Evolutionary conservation across 2,113 vertebrate genomes (phyloP), one percentile per base, ranked within the genome.

Genomic region (Gila orcuttii): DNA sequence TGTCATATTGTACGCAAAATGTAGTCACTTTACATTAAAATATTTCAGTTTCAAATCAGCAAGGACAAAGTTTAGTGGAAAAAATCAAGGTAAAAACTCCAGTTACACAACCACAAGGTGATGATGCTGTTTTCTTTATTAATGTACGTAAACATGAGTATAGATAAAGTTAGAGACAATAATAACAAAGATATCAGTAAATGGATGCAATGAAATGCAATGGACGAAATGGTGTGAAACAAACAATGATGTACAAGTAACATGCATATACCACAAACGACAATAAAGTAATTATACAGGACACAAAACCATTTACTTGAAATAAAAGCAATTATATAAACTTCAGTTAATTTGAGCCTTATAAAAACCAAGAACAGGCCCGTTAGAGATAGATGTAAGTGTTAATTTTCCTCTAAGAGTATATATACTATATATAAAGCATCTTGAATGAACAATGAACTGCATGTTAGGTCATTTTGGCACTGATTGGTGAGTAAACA

Each of bases 81-180:
- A 73, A n/a, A 33, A 64, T 33, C 76, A 60, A 75, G 69, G 17
- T 69, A 60, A 31, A 21, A 62, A 87, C n/a, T 47, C 15, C n/a
- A 69, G 6, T 69, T 62, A 76, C 73, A 84, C 25, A 84, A 42
- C 25, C 17, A 33, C 3, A 13, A 23, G 19, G 55, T 79, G 52
- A 87, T 74, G 33, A n/a, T 19, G 82, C 21, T 11, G 55, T 28
- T 83, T 78, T 77, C 31, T 83, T 88, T 86, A 83, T 88, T 74
- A 85, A 79, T 80, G 45, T 28, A 7, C 33, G 50, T 75, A 76
- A 50, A 88, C 79, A 82, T 59, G 68, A 62, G 39, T 42, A 28
- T 79, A 13, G 10, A 50, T 36, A 76, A 80, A 52, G 45, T 82
- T 50, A 82, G 36, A 81, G 59, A 50, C 42, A 47, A 66, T 47